Evolutionary conservation across 1,140 invertebrate species (phyloP).

Genomic region (Physella acuta): DNA sequence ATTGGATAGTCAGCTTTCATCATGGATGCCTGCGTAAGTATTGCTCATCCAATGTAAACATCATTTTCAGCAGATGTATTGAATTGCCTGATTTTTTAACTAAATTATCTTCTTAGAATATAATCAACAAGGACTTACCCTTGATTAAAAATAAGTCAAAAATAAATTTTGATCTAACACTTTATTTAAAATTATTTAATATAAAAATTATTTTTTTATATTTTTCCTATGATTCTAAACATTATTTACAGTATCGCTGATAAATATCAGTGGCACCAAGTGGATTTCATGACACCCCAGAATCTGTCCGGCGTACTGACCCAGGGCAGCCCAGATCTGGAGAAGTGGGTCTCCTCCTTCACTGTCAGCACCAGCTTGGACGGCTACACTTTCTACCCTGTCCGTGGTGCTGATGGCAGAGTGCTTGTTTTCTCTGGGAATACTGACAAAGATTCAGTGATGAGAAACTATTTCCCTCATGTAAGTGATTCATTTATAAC

Average conservation of each 20-base stretch:
- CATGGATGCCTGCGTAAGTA: constrained; percentile 33
- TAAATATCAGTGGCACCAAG: constrained; percentile 31
- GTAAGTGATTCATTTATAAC: too few relatives aligned
- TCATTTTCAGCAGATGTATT: too few relatives aligned
- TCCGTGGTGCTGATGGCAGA: constrained; percentile 15
- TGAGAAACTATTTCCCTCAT: constrained; percentile 25
- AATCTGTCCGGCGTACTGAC: constrained; percentile 34
- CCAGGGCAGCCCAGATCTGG: constrained; percentile 34
- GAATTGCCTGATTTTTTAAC: too few relatives aligned
- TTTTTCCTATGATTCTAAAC: too few relatives aligned
- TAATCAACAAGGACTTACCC: neutral
- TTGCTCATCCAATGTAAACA: too few relatives aligned
- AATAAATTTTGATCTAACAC: too few relatives aligned
- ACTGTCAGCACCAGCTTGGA: constrained; percentile 3
- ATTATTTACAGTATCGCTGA: constrained; percentile 20
- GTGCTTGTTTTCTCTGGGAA: constrained; percentile 30
- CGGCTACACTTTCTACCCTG: constrained; percentile 3
- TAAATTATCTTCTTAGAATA: neutral
- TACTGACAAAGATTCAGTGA: constrained; percentile 25
- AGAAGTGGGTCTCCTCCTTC: constrained; percentile 31
- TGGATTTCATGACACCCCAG: constrained; percentile 27
- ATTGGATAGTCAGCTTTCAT: constrained; percentile 27
- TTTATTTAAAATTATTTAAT: too few relatives aligned
- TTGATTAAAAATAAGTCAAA: neutral
- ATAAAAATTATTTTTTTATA: too few relatives aligned